A percentile compares a stretch with the other conserved stretches of the same genome.
phyloP scores from a whole-genome alignment of 92 coral and sea anemone genomes.

The Isaurus tuberculatus region DNA sequence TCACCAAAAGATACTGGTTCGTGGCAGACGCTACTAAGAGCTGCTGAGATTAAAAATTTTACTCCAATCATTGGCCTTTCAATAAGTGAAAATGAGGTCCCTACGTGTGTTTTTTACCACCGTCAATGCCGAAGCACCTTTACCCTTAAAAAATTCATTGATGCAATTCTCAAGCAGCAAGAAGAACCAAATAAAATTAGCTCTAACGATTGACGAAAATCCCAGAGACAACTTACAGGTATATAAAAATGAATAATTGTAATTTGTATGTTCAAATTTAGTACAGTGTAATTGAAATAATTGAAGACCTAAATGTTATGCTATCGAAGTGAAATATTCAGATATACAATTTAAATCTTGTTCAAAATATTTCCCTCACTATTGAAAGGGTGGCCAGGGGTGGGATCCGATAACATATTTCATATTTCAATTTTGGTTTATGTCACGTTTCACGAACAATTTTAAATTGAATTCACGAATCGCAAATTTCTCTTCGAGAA shows the following conservation, averaged over 20 bases:
- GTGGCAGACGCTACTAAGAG: conserved; percentile 15
- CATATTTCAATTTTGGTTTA: not conserved
- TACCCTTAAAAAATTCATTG: conserved; percentile 44
- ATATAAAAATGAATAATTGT: conserved; percentile 1
- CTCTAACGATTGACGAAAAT: not conserved
- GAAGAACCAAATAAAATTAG: conserved; percentile 3
- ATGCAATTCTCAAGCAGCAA: conserved; percentile 31
- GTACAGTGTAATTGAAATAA: not conserved
- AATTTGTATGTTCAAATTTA: not conserved
- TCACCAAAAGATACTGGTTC: conserved; percentile 20
- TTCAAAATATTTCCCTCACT: not conserved
- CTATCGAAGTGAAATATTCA: not conserved
- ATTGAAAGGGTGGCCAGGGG: not conserved
- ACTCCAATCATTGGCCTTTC: not conserved
- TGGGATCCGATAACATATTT: not conserved
- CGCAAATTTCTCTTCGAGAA: not conserved
- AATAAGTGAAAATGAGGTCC: conserved; percentile 34
- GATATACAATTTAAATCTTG: conserved; percentile 7
- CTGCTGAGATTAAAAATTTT: not conserved
- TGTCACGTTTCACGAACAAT: conserved; percentile 3
- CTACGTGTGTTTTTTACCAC: conserved; percentile 41
- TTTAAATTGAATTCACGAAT: not conserved
- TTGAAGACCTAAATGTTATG: not conserved
- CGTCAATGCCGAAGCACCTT: conserved; percentile 50
- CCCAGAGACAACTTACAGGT: conserved; percentile 6